Base-by-base conservation (phyloP, 1,140 invertebrate species). In the Cydia splendana region DNA sequence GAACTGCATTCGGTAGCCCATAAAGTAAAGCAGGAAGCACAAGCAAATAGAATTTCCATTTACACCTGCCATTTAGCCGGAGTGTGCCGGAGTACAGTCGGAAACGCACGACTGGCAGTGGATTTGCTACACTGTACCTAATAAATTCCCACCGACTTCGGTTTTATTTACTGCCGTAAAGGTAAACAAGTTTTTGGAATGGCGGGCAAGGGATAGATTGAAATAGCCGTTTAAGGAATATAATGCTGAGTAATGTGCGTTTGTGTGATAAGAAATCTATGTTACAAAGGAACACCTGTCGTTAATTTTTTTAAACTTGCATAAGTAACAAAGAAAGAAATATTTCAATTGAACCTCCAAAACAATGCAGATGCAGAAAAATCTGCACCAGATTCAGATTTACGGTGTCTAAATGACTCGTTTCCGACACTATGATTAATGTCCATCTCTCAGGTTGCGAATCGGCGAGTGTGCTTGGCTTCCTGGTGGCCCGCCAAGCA, bases 401-500 rank as follows among this genome's bases (percentile, higher is more conserved):
- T 9, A n/a, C 57, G 18, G 51, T n/a, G n/a, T 53, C 51, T 53
- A 53, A 53, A 53, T 53, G n/a, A 6, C n/a, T 7, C 3, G 51
- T 53, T 62, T 24, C 57, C 57, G 18, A 12, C 20, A 62, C 18
- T 24, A 24, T 24, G 57, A 62, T 62, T 62, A 62, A 62, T 24
- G 57, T 62, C 51, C n/a, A 62, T 62, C 18, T 62, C 57, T 62
- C 57, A 62, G 57, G 57, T 62, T 24, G 24, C 57, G 57, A 57
- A 76, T 34, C 75, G 15, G 10, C 7, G 30, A 67, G 75, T 75
- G 42, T 73, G 53, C 38, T 76, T 12, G 24, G 38, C 67, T 73
- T 77, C 65, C 76, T 73, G 53, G 18, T 65, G 74, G 4, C 38
- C 67, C 74, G 74, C 80, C 75, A 76, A 79, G 75, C 76, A 75